Evolutionary conservation across 2,888 invertebrate genomes (phyloP).

Genomic region (Prosapia bicincta): DNA sequence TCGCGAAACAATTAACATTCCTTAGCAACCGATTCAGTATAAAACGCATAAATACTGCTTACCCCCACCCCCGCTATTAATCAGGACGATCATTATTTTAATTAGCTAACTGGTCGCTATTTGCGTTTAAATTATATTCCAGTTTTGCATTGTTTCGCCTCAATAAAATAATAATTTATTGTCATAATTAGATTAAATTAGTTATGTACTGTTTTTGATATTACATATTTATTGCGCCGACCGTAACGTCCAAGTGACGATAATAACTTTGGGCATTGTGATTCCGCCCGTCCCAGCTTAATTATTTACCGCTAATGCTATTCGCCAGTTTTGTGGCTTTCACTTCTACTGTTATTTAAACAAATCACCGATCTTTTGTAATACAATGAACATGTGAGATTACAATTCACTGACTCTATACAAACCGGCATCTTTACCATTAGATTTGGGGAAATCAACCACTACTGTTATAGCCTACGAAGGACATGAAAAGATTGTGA

Average conservation of each 20-base stretch:
- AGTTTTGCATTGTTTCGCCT: background rate
- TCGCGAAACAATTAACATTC: background rate
- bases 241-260: background rate
- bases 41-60: background rate
- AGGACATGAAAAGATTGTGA: no score
- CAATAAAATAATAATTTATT: constrained; percentile 2
- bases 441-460: no score
- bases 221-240: background rate
- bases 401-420: no score
- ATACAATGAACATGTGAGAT: no score
- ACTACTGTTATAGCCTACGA: no score
- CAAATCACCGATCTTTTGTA: background rate
- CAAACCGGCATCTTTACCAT: no score
- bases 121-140: background rate
- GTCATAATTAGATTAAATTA: constrained; percentile 2
- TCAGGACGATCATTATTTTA: background rate
- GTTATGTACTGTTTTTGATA: background rate
- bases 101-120: background rate
- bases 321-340: background rate
- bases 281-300: background rate
- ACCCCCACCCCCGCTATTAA: background rate
- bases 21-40: background rate
- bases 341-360: background rate
- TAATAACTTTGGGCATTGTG: background rate
- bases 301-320: background rate